phyloP scores from a whole-genome alignment of 2,888 invertebrate species.

The Drosophila demipolita region DNA sequence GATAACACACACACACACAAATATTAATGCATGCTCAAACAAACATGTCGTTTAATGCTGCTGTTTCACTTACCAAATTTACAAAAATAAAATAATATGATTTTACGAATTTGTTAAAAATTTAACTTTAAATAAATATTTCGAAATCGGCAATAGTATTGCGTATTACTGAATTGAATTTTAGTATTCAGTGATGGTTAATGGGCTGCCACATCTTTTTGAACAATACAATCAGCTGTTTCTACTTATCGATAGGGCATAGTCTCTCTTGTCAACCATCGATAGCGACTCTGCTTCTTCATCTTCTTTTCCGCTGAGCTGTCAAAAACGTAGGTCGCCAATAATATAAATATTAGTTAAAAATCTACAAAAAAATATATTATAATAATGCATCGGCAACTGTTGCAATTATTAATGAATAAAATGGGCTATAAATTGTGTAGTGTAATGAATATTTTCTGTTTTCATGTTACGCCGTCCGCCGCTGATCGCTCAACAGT shows the following conservation, averaged over 20 bases:
- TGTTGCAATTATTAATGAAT: not conserved
- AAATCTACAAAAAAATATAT: conserved; percentile 46
- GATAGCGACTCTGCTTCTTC: conserved; percentile 45
- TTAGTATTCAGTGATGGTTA: conserved; percentile 28
- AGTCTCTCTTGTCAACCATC: conserved; percentile 16
- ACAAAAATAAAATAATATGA: not conserved
- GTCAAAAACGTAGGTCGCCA: conserved; percentile 82
- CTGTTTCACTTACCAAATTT: conserved; percentile 34
- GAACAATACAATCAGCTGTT: conserved; percentile 36
- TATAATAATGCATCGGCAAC: conserved; percentile 32
- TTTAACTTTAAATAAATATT: conserved; percentile 5
- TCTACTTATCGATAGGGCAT: conserved; percentile 18
- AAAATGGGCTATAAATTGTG: not conserved
- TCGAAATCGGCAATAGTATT: conserved; percentile 21
- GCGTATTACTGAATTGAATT: conserved; percentile 40
- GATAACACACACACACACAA: conserved; percentile 6
- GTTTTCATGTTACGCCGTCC: conserved; percentile 37
- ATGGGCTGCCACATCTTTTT: conserved; percentile 33
- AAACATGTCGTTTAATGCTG: not conserved
- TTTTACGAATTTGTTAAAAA: not conserved
- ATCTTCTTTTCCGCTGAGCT: conserved; percentile 83
- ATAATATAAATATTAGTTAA: conserved; percentile 29
- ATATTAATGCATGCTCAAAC: not conserved
- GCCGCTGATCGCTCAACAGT: conserved; percentile 20
- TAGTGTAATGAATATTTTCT: conserved; percentile 44